Evolutionary conservation across 2,797 vertebrate genomes (phyloP).

Genomic region (Acanthurus tractus): DNA sequence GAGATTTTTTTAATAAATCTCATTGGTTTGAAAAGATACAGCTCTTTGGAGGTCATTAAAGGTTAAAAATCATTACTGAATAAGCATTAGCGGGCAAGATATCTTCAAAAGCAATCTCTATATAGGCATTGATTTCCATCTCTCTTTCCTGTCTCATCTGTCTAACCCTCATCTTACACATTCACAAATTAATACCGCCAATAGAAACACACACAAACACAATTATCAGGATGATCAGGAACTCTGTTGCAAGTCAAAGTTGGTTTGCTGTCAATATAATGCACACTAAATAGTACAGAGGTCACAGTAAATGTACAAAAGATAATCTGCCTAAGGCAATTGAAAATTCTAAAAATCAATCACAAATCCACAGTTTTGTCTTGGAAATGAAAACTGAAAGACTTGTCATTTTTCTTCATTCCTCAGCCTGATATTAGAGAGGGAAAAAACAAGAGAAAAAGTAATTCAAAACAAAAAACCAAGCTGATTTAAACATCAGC

Average conservation of each 20-base stretch:
- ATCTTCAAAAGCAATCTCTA: constrained; percentile 52
- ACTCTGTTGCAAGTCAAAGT: constrained; percentile 72
- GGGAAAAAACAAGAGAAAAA: constrained; percentile 49
- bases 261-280: constrained; percentile 82
- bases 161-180: constrained; percentile 45
- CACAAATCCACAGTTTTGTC: constrained; percentile 49
- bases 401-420: constrained; percentile 29
- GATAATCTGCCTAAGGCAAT: constrained; percentile 82
- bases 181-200: constrained; percentile 64
- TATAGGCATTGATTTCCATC: constrained; percentile 46
- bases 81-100: constrained; percentile 65
- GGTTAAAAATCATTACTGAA: constrained; percentile 34
- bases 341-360: constrained; percentile 57
- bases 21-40: constrained; percentile 64
- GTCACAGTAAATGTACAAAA: constrained; percentile 87
- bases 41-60: constrained; percentile 38
- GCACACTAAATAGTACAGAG: constrained; percentile 84
- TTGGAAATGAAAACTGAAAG: constrained; percentile 62
- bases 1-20: constrained; percentile 43
- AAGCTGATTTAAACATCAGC: constrained; percentile 54
- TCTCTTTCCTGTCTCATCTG: constrained; percentile 44
- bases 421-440: constrained; percentile 49
- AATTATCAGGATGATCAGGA: constrained; percentile 65
- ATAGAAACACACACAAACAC: constrained; percentile 64
- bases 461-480: constrained; percentile 51